These are phyloP conservation scores for Carpatolechia fugitivella DNA, from an alignment of 2,888 invertebrate species.

Conservation along the genomic window DNA sequence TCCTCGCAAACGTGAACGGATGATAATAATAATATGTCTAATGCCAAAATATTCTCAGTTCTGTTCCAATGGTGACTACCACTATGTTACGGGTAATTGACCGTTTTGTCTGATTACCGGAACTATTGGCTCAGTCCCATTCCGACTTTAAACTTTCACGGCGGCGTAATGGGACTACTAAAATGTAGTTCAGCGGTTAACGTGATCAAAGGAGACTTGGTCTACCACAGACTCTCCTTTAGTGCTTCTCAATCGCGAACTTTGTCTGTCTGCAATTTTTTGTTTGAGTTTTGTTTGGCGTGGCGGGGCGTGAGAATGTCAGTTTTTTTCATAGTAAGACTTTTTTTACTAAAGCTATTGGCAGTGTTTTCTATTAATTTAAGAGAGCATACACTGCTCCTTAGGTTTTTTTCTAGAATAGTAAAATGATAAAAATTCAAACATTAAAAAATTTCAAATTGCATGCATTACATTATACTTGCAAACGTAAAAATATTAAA, in stretches of 20 bases:
- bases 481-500: too few relatives aligned
- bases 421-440: too few relatives aligned
- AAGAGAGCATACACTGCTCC: too few relatives aligned
- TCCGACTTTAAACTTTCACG: conserved; percentile 1
- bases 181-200: neutral
- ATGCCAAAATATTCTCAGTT: neutral
- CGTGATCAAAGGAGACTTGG: neutral
- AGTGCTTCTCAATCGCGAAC: neutral
- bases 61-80: neutral
- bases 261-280: neutral
- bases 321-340: too few relatives aligned
- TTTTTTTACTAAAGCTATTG: too few relatives aligned
- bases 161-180: neutral
- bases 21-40: neutral
- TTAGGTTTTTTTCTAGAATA: too few relatives aligned
- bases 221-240: neutral
- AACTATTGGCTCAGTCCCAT: conserved; percentile 25
- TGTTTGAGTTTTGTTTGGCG: neutral
- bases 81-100: conserved; percentile 39
- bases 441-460: too few relatives aligned
- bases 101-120: conserved; percentile 37
- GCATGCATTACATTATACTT: too few relatives aligned
- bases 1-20: too few relatives aligned
- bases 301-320: too few relatives aligned
- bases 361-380: too few relatives aligned